Evolutionary conservation across 2,797 vertebrate species (phyloP), one percentile per base, ranked within the genome.

Genomic region (Lithobates pipiens): DNA sequence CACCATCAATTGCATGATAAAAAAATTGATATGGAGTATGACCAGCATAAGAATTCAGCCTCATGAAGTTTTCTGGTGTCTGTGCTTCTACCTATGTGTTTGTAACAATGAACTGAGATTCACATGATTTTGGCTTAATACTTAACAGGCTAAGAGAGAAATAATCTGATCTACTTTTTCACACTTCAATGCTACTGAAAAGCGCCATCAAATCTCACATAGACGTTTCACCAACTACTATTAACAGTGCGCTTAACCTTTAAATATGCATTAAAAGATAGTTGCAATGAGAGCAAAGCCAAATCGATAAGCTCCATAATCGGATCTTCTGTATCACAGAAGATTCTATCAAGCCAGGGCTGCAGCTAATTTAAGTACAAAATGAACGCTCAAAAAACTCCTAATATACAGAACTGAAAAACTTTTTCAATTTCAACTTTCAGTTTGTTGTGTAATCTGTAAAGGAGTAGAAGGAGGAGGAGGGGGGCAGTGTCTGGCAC

Each of bases 221-320:
- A 77, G 36, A 29, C 61, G 23, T 42, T 34, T 50, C 69, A 61
- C 46, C 29, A 18, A n/a, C 18, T 23, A 82, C 80, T 42, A 73
- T 82, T 82, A 71, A 61, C 69, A 34, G 73, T 73, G 71, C 34
- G 5, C 11, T 18, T 73, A 82, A 82, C 80, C 80, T 73, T 73
- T 82, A 82, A 80, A 82, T 82, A 73, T 73, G 69, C 70, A 73
- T 82, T 82, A 73, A 54, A 73, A 82, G 50, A 82, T 82, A 27
- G 80, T 34, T 42, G 50, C 69, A 73, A 73, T 73, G 54, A 73
- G 73, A 82, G 80, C 70, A 82, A 82, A 82, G 34, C 80, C 80
- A 42, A 72, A 82, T 82, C 69, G 25, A 73, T 82, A 73, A 65
- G 50, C 80, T 63, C 70, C 79, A 81, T 81, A 81, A 81, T 73